Conservation (phyloP, 2,797 vertebrate genomes). For the Simalia tracyae region DNA sequence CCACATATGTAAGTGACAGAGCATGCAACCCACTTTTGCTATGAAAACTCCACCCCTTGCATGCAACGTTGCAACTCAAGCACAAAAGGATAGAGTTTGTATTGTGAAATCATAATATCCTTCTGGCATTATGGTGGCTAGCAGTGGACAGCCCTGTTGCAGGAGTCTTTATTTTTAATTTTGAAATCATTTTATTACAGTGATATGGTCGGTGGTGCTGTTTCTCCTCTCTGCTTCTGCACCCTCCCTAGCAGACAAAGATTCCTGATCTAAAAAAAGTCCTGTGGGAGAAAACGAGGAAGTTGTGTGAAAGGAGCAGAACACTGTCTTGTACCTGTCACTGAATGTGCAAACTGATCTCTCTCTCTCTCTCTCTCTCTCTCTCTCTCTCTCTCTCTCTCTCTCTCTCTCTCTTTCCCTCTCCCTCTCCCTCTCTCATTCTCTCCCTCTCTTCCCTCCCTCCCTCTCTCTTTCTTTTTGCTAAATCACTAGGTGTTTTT, state of each 20-base stretch:
- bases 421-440: too few species aligned
- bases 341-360: background rate
- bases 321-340: background rate
- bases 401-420: too few species aligned
- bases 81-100: background rate
- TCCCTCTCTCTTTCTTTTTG: background rate
- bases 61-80: background rate
- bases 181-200: background rate
- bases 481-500: background rate
- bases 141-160: background rate
- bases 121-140: background rate
- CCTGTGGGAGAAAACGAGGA: background rate
- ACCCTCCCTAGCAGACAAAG: background rate
- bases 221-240: background rate
- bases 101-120: background rate
- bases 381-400: background rate
- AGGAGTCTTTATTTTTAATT: background rate
- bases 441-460: fast-evolving
- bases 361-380: background rate
- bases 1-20: background rate
- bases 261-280: background rate
- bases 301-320: background rate
- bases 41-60: background rate
- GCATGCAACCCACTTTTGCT: background rate
- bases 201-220: fast-evolving